phyloP scores from a whole-genome alignment of 1,140 invertebrate genomes.

The Alviniconcha marisindica region DNA sequence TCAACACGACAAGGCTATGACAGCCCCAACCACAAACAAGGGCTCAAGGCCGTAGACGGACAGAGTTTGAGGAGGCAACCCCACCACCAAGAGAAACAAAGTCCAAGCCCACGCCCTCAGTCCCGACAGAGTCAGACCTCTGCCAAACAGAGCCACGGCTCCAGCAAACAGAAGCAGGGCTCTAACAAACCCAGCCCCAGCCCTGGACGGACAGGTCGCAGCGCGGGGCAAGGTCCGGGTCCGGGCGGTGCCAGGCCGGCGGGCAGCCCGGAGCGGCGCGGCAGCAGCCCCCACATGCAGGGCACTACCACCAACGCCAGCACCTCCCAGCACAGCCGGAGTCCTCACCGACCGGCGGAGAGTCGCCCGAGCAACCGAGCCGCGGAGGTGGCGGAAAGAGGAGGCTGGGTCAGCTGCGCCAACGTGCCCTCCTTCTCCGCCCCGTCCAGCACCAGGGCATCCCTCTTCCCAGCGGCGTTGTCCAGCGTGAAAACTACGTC shows the following conservation, averaged over 20 bases:
- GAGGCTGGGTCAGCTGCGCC: background rate
- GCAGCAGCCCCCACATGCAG: background rate
- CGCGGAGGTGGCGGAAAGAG: background rate
- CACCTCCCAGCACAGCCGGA: background rate
- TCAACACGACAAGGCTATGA: background rate
- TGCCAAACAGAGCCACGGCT: background rate
- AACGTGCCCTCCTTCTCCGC: background rate
- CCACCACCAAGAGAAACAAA: background rate
- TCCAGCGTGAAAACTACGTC: background rate
- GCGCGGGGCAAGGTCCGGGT: background rate
- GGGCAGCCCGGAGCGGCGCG: background rate
- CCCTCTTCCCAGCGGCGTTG: background rate
- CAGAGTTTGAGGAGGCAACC: background rate
- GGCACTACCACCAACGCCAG: no score
- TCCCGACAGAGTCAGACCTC: background rate
- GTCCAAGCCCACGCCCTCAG: background rate
- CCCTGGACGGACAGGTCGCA: background rate
- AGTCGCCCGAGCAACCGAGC: background rate
- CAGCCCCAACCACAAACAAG: background rate
- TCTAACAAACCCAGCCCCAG: background rate
- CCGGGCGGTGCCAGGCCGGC: background rate
- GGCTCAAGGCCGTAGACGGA: no score
- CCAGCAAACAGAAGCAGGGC: no score
- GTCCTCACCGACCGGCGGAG: background rate
- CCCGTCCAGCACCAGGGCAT: background rate